A percentile compares a stretch with the other conserved stretches of the same genome.
These are phyloP conservation scores for Phalacrocorax carbo DNA, from an alignment of 2,113 vertebrate species.

Conservation along the genomic window DNA sequence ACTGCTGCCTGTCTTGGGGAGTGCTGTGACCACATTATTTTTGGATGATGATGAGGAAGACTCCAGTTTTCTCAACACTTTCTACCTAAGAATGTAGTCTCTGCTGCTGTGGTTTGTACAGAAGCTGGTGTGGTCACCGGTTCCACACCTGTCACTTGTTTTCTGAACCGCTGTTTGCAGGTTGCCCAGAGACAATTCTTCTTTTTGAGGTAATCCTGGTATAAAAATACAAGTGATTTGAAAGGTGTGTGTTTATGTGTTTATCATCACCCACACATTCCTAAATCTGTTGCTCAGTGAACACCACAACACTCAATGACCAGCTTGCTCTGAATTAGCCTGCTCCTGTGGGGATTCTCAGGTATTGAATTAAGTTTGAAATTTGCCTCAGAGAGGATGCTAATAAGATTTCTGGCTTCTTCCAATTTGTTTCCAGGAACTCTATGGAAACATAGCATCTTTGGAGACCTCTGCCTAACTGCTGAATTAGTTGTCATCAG, in stretches of 20 bases:
- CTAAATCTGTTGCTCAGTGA: neutral
- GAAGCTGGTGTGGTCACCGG: neutral
- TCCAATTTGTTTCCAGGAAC: neutral
- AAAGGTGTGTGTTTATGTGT: neutral
- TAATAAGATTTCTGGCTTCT: neutral
- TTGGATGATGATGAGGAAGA: neutral
- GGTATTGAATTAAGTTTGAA: neutral
- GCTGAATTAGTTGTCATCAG: neutral
- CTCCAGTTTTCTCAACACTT: neutral
- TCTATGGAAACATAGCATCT: neutral
- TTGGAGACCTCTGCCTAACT: neutral
- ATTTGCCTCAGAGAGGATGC: neutral
- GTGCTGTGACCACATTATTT: neutral
- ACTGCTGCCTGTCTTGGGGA: neutral
- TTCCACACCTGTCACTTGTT: neutral
- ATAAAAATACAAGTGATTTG: neutral
- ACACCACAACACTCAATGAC: neutral
- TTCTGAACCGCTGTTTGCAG: neutral
- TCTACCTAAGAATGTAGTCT: neutral
- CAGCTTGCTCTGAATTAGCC: neutral
- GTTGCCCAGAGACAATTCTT: neutral
- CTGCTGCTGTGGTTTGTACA: neutral
- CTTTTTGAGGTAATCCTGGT: neutral
- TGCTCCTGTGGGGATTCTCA: neutral
- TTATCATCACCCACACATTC: neutral